phyloP scores from a whole-genome alignment of 2,797 vertebrate species.

The Echiichthys vipera region DNA sequence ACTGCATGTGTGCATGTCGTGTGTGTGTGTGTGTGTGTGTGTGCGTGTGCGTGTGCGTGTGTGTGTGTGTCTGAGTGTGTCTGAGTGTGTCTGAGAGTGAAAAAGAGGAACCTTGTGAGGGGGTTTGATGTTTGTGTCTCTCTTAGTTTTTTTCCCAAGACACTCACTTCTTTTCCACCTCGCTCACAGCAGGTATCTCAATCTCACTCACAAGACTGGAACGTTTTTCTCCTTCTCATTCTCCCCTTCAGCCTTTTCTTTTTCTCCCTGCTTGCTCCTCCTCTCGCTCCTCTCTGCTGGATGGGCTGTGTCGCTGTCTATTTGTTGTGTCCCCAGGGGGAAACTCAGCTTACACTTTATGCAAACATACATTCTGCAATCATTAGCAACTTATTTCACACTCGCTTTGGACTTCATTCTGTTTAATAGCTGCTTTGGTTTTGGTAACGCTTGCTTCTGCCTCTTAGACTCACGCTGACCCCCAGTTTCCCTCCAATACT shows the following conservation, averaged over 20 bases:
- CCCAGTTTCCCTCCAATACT: constrained; percentile 24
- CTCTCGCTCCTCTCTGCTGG: constrained; percentile 36
- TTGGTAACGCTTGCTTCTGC: constrained; percentile 27
- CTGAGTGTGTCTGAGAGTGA: not conserved
- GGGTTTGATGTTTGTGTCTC: constrained; percentile 30
- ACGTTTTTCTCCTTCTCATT: constrained; percentile 35
- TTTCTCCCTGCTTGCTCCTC: constrained; percentile 10
- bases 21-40: not conserved
- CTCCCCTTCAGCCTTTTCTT: constrained; percentile 24
- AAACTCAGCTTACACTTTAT: constrained; percentile 47
- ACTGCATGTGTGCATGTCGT: constrained; percentile 12
- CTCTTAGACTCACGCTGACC: constrained; percentile 30
- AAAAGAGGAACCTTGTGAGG: constrained; percentile 11
- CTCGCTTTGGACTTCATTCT: constrained; percentile 59
- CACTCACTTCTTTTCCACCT: constrained; percentile 21
- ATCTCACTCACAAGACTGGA: constrained; percentile 28
- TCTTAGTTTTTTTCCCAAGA: constrained; percentile 14
- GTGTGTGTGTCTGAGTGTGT: constrained; percentile 13
- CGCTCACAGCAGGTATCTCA: constrained; percentile 55
- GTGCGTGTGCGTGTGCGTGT: not conserved
- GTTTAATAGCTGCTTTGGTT: constrained; percentile 54
- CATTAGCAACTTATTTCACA: constrained; percentile 75
- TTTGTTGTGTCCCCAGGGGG: constrained; percentile 60
- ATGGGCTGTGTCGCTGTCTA: constrained; percentile 39
- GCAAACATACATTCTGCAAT: constrained; percentile 72